Base-by-base conservation (phyloP, 1,140 invertebrate species). In the Ceratina calcarata region DNA sequence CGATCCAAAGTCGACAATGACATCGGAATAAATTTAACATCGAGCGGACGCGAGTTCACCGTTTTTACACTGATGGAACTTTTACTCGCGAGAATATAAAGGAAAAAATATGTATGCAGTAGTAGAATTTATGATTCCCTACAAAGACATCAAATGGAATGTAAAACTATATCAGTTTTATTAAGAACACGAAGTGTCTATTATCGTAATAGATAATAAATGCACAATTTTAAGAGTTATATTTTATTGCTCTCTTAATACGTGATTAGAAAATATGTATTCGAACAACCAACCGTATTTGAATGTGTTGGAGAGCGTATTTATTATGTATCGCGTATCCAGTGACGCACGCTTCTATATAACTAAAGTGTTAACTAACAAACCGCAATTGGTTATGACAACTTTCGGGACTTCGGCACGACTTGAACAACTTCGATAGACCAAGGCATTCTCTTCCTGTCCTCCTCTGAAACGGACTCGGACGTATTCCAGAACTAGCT, bases 21-120 rank as follows among this genome's bases (percentile, higher is more conserved):
- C 24, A 65, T 24, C 3, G 18, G 62, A 81, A 73, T 61, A 37
- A 61, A 83, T 83, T 83, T 53, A n/a, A 10, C 8, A 20, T 0
- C 49, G 15, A 18, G 16, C n/a, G 68, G 27, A 64, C 45, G 64
- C 66, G 22, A n/a, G n/a, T n/a, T n/a, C n/a, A n/a, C 27, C 27
- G 27, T 32, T 32, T 32, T 32, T 32, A 32, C 4, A 32, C 27
- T 32, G 27, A 32, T 32, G 27, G 27, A 32, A 32, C 27, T 32
- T 4, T 32, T 32, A 32, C 27, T 32, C 27, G 27, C 27, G 27
- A 32, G 27, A 32, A 4, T 32, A 4, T 32, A 32, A 32, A 32
- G 27, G 27, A 4, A 32, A 32, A 32, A 32, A 32, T 32, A 32
- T 32, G 27, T 32, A 32, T 32, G 27, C 27, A 32, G 4, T 32